Evolutionary conservation across 2,113 vertebrate genomes (phyloP).

Genomic region (Laticauda laticaudata): DNA sequence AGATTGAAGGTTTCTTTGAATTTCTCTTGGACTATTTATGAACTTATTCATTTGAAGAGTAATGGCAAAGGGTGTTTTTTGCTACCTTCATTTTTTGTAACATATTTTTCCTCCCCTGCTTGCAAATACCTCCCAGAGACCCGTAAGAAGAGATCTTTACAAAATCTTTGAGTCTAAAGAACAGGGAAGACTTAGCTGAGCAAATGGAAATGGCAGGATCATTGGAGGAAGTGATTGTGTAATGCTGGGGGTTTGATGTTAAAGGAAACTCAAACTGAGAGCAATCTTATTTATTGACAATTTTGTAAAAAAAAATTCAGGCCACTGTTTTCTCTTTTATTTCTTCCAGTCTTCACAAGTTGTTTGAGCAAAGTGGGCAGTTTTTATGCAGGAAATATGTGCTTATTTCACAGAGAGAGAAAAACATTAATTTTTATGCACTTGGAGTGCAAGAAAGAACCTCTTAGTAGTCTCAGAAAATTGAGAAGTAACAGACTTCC

Average conservation of each 20-base stretch:
- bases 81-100: background rate
- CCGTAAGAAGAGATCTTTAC: background rate
- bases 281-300: background rate
- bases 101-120: background rate
- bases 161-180: background rate
- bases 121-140: background rate
- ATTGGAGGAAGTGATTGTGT: background rate
- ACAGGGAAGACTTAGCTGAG: background rate
- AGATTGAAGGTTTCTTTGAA: background rate
- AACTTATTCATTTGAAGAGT: background rate
- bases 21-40: background rate
- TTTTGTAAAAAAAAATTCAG: background rate
- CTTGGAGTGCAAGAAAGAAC: conserved; percentile 36
- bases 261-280: background rate
- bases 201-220: background rate
- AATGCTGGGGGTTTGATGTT: background rate
- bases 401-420: conserved; percentile 41
- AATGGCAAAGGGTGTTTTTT: background rate
- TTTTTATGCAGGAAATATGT: conserved; percentile 29
- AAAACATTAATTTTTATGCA: conserved; percentile 56
- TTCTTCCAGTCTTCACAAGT: background rate
- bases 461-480: conserved; percentile 29
- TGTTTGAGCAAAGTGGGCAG: conserved; percentile 25
- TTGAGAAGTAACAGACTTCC: conserved; percentile 44
- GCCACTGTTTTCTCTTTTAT: background rate